These are phyloP conservation scores for Rhagologus leucostigma DNA, from an alignment of 2,113 vertebrate genomes.

Conservation along the genomic window DNA sequence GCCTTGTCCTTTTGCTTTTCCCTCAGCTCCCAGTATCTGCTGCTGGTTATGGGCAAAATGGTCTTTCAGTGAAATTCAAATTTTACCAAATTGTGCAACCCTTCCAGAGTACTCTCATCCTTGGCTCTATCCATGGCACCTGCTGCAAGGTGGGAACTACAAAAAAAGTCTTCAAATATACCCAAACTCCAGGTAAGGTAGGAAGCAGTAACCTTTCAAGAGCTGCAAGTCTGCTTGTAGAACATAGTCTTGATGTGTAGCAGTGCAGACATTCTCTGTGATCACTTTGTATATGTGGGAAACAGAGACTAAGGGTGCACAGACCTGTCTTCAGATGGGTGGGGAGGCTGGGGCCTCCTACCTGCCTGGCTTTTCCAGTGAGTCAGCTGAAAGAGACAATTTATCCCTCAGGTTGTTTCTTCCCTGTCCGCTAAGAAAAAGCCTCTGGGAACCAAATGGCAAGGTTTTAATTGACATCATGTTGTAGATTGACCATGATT, in stretches of 20 bases:
- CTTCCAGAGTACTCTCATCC: neutral
- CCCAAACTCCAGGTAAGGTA: neutral
- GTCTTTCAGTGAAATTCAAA: neutral
- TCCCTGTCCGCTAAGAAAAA: neutral
- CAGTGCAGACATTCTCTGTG: neutral
- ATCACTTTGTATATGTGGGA: rapidly evolving
- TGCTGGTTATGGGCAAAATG: neutral
- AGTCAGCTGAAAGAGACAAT: neutral
- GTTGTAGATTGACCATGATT: neutral
- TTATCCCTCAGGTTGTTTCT: neutral
- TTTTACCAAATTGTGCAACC: neutral
- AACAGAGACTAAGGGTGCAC: neutral
- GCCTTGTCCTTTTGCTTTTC: neutral
- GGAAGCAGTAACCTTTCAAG: neutral
- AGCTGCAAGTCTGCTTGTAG: neutral
- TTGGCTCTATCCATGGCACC: neutral
- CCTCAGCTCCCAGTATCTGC: neutral
- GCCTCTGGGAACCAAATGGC: neutral
- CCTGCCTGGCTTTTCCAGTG: neutral
- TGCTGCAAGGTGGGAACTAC: neutral
- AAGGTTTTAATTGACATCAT: neutral
- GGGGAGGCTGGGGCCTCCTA: rapidly evolving
- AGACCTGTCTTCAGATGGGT: neutral
- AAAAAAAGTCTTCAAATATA: neutral
- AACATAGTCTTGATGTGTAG: rapidly evolving